Base-by-base conservation (phyloP, 1,140 invertebrate genomes). In the Heliconius himera region DNA sequence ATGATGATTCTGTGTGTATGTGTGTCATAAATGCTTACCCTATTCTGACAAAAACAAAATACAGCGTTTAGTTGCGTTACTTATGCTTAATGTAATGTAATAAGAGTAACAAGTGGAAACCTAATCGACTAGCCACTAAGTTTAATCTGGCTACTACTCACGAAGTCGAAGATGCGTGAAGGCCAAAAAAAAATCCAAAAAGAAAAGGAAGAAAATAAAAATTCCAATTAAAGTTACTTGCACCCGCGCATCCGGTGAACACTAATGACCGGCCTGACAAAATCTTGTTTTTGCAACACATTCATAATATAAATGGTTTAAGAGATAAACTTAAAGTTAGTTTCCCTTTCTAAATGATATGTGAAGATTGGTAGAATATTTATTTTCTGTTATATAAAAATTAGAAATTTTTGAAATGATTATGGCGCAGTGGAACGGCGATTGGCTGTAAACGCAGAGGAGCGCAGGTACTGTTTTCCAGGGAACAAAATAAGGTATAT, bases 251-350 rank as follows among this genome's bases (percentile, higher is more conserved):
- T 93, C 91, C 90, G 89, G 77, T 90, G 84, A 86, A 84, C 79
- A 81, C 74, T 91, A 93, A 91, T 91, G 86, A 86, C 83, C 80
- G 71, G 85, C 85, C 82, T 89, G 87, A 91, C 88, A 88, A 93
- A 93, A 90, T 91, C 91, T 89, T 90, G 90, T 93, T 93, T 91
- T 93, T 92, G 79, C 84, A 82, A 82, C 74, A 75, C 77, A 70
- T 81, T 83, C 73, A 66, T 81, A 76, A 81, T 76, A 70, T 76
- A 51, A 70, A 71, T 76, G 83, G 82, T 77, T 16, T 73, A 91
- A 89, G 85, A 85, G 33, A 84, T 20, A 73, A 84, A 82, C 78
- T 56, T 56, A 3, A 22, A 56, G 54, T 22, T 22, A 56, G 11
- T 56, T 9, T 22, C 8, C 20, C 54, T 22, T 22, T 56, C 20